phyloP scores from a whole-genome alignment of 2,113 vertebrate species.

The Montifringilla adamsi region DNA sequence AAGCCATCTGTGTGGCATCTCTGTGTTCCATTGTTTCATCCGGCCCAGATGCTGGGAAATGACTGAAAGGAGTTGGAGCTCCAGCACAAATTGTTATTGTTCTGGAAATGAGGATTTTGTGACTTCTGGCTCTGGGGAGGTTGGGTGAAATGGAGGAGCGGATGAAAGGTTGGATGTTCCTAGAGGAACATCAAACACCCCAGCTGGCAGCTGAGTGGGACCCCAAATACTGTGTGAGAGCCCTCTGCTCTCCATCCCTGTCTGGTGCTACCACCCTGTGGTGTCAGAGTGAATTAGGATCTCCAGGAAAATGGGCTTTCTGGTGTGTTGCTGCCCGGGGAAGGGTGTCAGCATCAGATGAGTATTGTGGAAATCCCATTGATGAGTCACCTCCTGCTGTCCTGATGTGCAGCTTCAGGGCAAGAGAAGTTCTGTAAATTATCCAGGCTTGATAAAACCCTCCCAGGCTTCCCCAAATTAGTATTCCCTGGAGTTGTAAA shows the following conservation, averaged over 20 bases:
- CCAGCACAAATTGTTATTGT: not conserved
- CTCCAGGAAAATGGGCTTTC: not conserved
- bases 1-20: not conserved
- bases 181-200: not conserved
- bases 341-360: not conserved
- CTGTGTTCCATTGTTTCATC: not conserved
- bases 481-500: accelerated
- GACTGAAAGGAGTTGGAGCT: not conserved
- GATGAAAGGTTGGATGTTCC: not conserved
- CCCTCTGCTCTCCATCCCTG: not conserved
- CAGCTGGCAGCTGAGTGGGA: not conserved
- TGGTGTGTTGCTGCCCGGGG: accelerated
- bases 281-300: not conserved
- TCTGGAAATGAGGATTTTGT: not conserved
- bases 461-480: not conserved
- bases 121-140: not conserved
- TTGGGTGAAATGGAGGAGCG: not conserved
- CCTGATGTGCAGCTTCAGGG: not conserved
- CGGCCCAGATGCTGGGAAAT: not conserved
- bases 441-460: accelerated
- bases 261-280: not conserved
- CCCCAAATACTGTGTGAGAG: not conserved
- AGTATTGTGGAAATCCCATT: not conserved
- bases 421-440: not conserved
- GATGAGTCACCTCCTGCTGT: not conserved